Base-by-base conservation (phyloP, 2,113 vertebrate genomes). In the Corydoras sp. region DNA sequence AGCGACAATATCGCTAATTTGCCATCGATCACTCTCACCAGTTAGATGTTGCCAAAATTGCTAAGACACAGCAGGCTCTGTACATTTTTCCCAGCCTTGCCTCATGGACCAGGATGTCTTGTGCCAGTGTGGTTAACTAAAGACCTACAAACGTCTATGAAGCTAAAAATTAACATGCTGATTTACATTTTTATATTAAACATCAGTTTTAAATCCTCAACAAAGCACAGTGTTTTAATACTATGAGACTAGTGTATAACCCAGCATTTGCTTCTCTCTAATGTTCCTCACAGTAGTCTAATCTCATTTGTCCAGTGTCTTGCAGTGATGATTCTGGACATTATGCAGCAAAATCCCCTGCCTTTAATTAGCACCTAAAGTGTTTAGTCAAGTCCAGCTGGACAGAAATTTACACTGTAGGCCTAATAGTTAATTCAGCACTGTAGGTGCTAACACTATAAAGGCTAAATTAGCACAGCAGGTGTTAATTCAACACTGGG, bases 31-130 rank as follows among this genome's bases (percentile, higher is more conserved):
- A 31, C 24, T 75, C 54, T 67, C 61, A 11, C 63, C 30, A 24
- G 43, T 51, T 31, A 65, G 55, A 51, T 13, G 48, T 18, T 62
- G 60, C 53, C 56, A 72, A 15, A 69, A 64, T 50, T 24, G 18
- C 62, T 69, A 29, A 58, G 71, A 59, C 49, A 55, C 70, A 62
- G 72, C 13, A 53, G 15, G 59, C 72, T 60, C 62, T 58, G n/a
- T 48, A 14, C 15, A 51, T 61, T 64, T 70, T 15, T 18, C 58
- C 13, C 13, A 31, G 14, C 53, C 9, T 10, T 14, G 2, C 3
- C 50, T 15, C 14, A 12, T 35, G 55, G 29, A 56, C 13, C 30
- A 67, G 32, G 50, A 35, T 55, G 14, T 56, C 51, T 67, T 67
- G 53, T 32, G 30, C 10, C 12, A 55, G 29, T n/a, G 14, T 54